Conservation (phyloP, 1,140 invertebrate species). For the Muscidifurax raptorellus region DNA sequence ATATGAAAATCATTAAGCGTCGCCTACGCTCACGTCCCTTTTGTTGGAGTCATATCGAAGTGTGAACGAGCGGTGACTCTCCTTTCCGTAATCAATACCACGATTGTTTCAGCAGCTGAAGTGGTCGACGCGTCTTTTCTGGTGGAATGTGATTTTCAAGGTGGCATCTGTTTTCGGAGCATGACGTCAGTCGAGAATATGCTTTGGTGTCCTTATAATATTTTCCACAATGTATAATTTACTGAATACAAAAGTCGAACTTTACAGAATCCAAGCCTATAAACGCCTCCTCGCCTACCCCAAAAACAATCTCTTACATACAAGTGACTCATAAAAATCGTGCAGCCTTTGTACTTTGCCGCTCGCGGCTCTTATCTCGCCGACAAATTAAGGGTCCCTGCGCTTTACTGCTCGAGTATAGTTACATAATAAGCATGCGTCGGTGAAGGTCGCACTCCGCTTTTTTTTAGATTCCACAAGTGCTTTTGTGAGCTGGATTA, state of each 20-base stretch:
- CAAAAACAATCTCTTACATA: background rate
- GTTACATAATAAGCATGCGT: background rate
- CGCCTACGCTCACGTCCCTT: background rate
- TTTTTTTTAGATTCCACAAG: background rate
- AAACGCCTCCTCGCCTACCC: too few species aligned
- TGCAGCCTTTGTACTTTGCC: background rate
- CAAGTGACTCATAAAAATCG: too few species aligned
- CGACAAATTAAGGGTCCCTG: background rate
- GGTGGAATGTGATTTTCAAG: background rate
- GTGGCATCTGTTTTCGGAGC: background rate
- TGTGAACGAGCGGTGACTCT: background rate
- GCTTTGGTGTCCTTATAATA: too few species aligned
- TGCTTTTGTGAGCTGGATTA: background rate
- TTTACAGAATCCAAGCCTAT: too few species aligned
- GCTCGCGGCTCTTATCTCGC: too few species aligned
- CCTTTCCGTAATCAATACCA: constrained; percentile 15
- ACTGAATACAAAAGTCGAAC: too few species aligned
- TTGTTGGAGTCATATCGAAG: background rate
- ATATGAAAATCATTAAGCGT: constrained; percentile 18
- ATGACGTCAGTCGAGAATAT: background rate
- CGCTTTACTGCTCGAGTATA: background rate
- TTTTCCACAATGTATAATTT: too few species aligned
- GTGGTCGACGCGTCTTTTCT: background rate
- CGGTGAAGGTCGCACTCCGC: background rate
- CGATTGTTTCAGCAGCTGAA: background rate